phyloP scores from a whole-genome alignment of 2,888 invertebrate genomes.

The Acrocera orbiculus region DNA sequence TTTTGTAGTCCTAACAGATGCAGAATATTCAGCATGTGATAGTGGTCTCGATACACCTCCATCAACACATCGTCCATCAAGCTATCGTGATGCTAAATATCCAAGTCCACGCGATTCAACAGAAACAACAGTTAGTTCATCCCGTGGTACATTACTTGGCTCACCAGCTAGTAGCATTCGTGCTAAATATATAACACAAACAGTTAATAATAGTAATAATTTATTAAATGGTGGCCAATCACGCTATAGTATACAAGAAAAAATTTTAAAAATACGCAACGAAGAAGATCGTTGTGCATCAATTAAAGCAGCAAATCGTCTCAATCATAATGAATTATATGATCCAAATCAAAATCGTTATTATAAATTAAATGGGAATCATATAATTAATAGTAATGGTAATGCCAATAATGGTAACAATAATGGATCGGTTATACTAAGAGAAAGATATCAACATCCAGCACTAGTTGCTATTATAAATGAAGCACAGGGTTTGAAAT shows the following conservation, averaged over 20 bases:
- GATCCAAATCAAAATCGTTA: slow-evolving; percentile 31
- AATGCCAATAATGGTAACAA: slow-evolving; percentile 16
- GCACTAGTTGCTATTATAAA: slow-evolving; percentile 30
- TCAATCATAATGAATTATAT: slow-evolving; percentile 23
- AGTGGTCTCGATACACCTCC: slow-evolving; percentile 33
- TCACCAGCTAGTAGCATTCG: slow-evolving; percentile 29
- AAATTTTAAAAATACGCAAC: slow-evolving; percentile 27
- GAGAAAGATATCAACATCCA: slow-evolving; percentile 30
- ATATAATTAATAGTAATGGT: too few species aligned
- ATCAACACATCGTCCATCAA: slow-evolving; percentile 30
- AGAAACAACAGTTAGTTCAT: slow-evolving; percentile 28
- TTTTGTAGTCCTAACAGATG: slow-evolving; percentile 29
- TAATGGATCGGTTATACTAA: slow-evolving; percentile 24
- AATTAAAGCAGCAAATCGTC: slow-evolving; percentile 23
- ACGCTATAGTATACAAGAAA: slow-evolving; percentile 27
- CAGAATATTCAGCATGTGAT: slow-evolving; percentile 37
- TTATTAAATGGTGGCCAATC: slow-evolving; percentile 23
- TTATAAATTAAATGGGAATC: slow-evolving; percentile 16
- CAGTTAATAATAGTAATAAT: slow-evolving; percentile 10
- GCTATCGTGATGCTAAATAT: slow-evolving; percentile 26
- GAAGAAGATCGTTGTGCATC: slow-evolving; percentile 28
- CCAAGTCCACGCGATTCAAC: slow-evolving; percentile 23
- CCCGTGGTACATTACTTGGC: slow-evolving; percentile 26
- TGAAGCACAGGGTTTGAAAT: slow-evolving; percentile 28
- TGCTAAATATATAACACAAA: slow-evolving; percentile 15